Conservation (phyloP, 2,113 vertebrate species). For the Colaptes auratus region DNA sequence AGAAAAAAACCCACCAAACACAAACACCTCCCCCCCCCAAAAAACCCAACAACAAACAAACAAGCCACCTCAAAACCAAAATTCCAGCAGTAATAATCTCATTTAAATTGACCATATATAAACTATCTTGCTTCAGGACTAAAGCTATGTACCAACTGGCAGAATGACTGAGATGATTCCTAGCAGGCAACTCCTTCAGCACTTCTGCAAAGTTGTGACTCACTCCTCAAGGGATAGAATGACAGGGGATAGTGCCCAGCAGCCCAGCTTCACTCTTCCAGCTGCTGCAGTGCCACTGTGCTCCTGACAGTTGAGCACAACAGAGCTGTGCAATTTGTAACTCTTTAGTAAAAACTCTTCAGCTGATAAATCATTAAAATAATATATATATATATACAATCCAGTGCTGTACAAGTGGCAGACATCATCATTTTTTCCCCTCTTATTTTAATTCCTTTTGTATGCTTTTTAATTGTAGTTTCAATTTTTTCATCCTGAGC, state of each 20-base stretch:
- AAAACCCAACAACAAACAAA: no score
- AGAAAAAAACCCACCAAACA: no score
- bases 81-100: neutral
- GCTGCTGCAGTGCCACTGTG: neutral
- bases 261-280: neutral
- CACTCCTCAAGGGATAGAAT: neutral
- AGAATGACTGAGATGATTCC: neutral
- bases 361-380: neutral
- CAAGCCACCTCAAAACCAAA: no score
- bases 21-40: no score
- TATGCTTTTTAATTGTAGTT: neutral
- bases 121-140: neutral
- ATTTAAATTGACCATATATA: neutral
- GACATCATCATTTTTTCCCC: neutral
- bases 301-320: neutral
- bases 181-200: neutral
- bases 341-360: neutral
- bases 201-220: neutral
- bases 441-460: neutral
- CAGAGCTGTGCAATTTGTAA: neutral
- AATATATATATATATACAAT: neutral
- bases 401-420: neutral
- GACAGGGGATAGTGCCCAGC: accelerated
- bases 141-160: neutral
- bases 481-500: neutral